Evolutionary conservation across 2,888 invertebrate genomes (phyloP), one percentile per base, ranked within the genome.

Genomic region (Drosophila paracracens): DNA sequence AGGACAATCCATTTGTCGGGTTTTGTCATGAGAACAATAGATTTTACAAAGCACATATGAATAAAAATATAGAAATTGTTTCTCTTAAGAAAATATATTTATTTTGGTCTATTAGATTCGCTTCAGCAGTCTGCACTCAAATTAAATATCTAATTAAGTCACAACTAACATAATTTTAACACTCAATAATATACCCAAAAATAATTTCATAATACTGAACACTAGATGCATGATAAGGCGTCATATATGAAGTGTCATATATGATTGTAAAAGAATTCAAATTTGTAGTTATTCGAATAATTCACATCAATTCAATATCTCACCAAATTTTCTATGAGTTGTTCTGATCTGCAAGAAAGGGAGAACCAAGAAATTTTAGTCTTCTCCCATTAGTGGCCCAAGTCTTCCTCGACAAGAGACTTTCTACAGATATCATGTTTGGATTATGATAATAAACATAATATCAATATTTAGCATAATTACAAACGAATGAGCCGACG

Each of bases 401-500:
- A 40, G 10, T n/a, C n/a, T n/a, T 40, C 0, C 4, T 10, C 2
- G 40, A n/a, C 10, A n/a, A 2, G 1, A 21, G 13, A 16, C 21
- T 16, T 25, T 16, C 16, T 8, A 8, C 16, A 46, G 4, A 46
- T 8, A 43, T 8, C 7, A 25, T 25, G 4, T 2, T 25, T 46
- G 7, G 25, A 46, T 31, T 8, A 46, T 59, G 38, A 76, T 48
- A 27, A 51, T 35, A 31, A 63, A 54, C 63, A 36, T 64, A 13
- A 43, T 66, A 68, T 59, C 21, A 62, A 72, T 72, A 70, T 75
- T 82, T 79, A 78, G 70, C 88, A 89, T 87, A 89, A 89, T 89
- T 76, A 78, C 69, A 75, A 70, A 58, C 51, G 68, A 74, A 71
- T 63, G 31, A 61, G 53, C 83, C 62, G 80, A 76, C 52, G 43